Conservation (phyloP, 2,888 invertebrate species). For the Epinotia demarniana region DNA sequence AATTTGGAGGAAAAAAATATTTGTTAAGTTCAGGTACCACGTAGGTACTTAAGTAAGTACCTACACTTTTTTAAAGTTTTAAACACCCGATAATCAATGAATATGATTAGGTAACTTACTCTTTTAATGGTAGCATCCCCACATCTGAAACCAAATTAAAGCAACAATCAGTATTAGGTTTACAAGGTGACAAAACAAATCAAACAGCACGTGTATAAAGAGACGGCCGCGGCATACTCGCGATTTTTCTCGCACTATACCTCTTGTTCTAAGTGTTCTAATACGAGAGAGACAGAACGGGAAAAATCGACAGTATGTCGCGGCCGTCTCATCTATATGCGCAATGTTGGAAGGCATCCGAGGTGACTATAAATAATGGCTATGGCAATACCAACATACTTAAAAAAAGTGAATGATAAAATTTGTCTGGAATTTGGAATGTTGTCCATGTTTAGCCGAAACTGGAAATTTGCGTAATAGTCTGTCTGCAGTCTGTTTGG, state of each 20-base stretch:
- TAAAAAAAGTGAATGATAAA: neutral
- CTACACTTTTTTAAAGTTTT: too few species aligned
- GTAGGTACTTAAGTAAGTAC: neutral
- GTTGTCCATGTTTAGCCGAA: constrained; percentile 32
- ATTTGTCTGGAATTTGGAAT: constrained; percentile 22
- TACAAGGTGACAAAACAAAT: neutral
- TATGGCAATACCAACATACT: neutral
- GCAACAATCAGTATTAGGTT: neutral
- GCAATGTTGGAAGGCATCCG: neutral
- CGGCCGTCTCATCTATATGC: too few species aligned
- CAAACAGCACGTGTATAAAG: too few species aligned
- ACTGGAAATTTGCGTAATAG: constrained; percentile 42
- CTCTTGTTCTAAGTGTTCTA: too few species aligned
- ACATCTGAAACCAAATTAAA: constrained; percentile 89
- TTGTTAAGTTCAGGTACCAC: too few species aligned
- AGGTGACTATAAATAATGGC: neutral
- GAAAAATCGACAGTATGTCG: too few species aligned
- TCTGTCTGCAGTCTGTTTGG: constrained; percentile 49
- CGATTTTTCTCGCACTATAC: too few species aligned
- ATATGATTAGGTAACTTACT: constrained; percentile 87
- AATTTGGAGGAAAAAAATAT: neutral
- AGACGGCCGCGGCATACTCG: too few species aligned
- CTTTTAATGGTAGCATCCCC: constrained; percentile 97
- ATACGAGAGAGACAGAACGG: too few species aligned
- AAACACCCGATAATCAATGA: neutral